Evolutionary conservation across 2,888 invertebrate genomes (phyloP).

Genomic region (Tiliacea citrago): DNA sequence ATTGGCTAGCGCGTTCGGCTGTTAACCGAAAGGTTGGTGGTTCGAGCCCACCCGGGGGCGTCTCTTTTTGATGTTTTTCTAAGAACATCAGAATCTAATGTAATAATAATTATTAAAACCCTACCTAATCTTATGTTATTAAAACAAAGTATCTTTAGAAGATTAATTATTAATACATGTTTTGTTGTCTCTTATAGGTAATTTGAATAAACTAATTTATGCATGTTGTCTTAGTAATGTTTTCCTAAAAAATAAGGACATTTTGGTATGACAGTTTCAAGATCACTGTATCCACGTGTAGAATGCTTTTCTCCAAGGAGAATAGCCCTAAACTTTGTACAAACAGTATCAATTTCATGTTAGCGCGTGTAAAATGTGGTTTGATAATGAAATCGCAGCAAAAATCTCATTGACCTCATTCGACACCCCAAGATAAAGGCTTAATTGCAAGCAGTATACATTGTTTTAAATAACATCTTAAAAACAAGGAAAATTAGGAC

Average conservation of each 20-base stretch:
- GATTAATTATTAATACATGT: background rate
- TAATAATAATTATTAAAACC: too few species aligned
- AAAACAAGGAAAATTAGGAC: background rate
- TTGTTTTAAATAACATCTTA: background rate
- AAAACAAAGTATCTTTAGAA: background rate
- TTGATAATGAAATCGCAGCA: background rate
- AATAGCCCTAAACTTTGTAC: background rate
- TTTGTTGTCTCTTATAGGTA: background rate
- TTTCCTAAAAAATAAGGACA: background rate
- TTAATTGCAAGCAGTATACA: background rate
- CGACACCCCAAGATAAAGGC: background rate
- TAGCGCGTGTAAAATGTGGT: background rate
- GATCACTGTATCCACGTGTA: background rate
- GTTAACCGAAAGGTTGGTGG: constrained; percentile 99
- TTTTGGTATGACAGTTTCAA: background rate
- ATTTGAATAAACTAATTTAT: background rate
- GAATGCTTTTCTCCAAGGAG: background rate
- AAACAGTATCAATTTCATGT: background rate
- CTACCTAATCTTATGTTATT: too few species aligned
- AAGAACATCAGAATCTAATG: too few species aligned
- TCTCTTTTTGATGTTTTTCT: constrained; percentile 71
- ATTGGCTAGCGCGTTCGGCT: constrained; percentile 99
- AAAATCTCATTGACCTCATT: background rate
- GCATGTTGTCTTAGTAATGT: too few species aligned
- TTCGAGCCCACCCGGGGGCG: constrained; percentile 99